Evolutionary conservation across 2,888 invertebrate species (phyloP).

Genomic region (Rugalucina vietnamica): DNA sequence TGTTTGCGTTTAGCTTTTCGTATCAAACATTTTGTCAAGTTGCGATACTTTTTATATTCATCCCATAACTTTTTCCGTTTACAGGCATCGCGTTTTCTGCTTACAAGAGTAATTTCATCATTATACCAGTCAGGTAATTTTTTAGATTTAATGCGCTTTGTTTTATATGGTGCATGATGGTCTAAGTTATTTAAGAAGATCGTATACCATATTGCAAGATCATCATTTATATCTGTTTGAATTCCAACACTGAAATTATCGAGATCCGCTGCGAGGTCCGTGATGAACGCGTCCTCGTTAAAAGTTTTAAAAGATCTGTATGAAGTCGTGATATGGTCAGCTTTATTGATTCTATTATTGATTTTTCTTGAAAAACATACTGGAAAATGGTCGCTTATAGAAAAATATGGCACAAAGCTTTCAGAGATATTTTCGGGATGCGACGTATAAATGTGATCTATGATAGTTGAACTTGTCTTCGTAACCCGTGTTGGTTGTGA

Average conservation of each 20-base stretch:
- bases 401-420: neutral
- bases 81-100: neutral
- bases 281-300: too few species aligned
- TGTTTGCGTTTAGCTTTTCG: neutral
- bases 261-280: too few species aligned
- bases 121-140: neutral
- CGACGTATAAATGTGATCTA: neutral
- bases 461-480: neutral
- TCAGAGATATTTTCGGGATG: neutral
- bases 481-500: constrained; percentile 5
- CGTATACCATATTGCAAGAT: neutral
- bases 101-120: neutral
- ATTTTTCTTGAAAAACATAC: neutral
- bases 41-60: neutral
- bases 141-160: neutral
- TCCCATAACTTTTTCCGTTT: neutral
- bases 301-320: neutral
- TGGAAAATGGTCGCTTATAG: neutral
- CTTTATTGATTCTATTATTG: neutral
- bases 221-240: neutral
- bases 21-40: neutral
- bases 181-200: neutral
- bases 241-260: too few species aligned
- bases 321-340: neutral
- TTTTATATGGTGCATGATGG: neutral